Evolutionary conservation across 35 echinoderm and acorn worm species (phyloP), one percentile per base, ranked within the genome.

Genomic region (Holothuria glaberrima): DNA sequence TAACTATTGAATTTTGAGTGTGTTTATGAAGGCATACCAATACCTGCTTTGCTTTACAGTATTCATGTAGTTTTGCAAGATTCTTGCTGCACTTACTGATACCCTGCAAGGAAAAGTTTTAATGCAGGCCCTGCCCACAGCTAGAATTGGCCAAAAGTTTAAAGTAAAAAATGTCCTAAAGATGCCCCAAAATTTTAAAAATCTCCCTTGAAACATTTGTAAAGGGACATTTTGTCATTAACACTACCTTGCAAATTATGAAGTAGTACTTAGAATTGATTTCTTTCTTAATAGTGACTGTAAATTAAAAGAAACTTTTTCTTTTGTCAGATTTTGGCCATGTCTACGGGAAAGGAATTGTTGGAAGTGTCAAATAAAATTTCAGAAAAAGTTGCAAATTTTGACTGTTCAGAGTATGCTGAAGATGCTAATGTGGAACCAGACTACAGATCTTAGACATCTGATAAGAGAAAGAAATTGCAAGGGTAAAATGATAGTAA

Each of bases 301-400:
- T 14, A 61, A 21, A 65, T 65, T 65, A 41, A 7, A 41, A 41
- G 36, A 41, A 41, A 41, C 2, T 41, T 4, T 41, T 41, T 82
- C 7, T 84, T 22, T 67, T 34, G 48, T 21, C 41, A 95, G 93
- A 77, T 92, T 26, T 30, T 92, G 75, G 93, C 90, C 5, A 88
- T 91, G 89, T 89, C 89, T 36, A 84, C 90, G 19, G 94, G 94
- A 0, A 89, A 70, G 36, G 65, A 92, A 58, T 48, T 92, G 12
- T 12, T n/a, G 30, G 63, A 88, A 58, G 6, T 72, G 9, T 50
- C 90, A 17, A 85, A 95, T 69, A 57, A 91, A 45, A 44, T 95
- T 17, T 29, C 84, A 28, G 36, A 41, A 7, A 41, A 74, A 13
- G 90, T 92, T 0, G 75, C 76, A 19, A 44, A 89, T 19, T 70